Conservation (phyloP, 2,113 vertebrate species). For the Lepidothrix coronata region DNA sequence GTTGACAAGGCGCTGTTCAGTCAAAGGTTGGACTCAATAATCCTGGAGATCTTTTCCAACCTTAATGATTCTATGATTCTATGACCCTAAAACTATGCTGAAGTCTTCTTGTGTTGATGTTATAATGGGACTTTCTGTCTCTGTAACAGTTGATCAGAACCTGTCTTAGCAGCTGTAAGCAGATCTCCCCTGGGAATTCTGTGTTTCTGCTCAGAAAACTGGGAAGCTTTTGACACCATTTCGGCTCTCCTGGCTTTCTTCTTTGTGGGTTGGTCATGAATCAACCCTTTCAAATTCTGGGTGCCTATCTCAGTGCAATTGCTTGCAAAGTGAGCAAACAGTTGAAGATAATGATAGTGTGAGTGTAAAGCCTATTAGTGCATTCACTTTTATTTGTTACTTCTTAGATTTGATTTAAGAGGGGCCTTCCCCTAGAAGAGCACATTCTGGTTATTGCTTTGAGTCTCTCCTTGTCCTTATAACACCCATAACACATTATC, state of each 20-base stretch:
- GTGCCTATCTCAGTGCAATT: neutral
- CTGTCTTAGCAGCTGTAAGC: neutral
- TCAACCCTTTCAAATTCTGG: neutral
- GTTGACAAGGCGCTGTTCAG: neutral
- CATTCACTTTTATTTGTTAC: neutral
- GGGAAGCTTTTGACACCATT: neutral
- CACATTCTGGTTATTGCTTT: neutral
- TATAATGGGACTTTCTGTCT: neutral
- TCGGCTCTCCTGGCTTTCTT: neutral
- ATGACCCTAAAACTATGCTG: neutral
- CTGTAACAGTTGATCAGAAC: neutral
- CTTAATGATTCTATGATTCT: neutral
- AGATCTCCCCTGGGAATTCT: neutral
- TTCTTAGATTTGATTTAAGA: constrained; percentile 5
- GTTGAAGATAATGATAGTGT: neutral
- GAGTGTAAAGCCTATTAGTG: neutral
- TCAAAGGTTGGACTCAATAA: neutral
- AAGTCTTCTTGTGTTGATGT: neutral
- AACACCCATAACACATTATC: neutral
- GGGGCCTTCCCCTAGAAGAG: neutral
- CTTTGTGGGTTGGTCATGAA: neutral
- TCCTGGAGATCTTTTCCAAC: neutral
- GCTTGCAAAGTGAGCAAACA: neutral
- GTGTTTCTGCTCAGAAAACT: neutral
- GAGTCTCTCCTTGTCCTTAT: neutral